These are phyloP conservation scores for Ceratina japonica DNA, from an alignment of 1,140 invertebrate genomes.

Conservation along the genomic window DNA sequence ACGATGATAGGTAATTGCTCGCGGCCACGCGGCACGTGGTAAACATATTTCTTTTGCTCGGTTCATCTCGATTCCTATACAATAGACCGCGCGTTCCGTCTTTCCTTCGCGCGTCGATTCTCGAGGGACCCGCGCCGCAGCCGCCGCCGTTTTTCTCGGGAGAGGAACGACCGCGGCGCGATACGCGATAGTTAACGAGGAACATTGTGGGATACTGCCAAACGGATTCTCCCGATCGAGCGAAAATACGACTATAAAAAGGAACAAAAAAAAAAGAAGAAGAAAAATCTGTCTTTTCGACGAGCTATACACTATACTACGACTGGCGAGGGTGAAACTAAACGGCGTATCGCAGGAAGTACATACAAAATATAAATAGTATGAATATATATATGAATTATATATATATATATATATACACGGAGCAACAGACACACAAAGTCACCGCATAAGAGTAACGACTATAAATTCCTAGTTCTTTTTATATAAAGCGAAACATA, in stretches of 20 bases:
- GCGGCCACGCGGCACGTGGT: too few relatives aligned
- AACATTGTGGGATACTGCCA: conserved; percentile 49
- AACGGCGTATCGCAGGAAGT: not conserved
- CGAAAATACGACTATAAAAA: not conserved
- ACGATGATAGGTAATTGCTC: too few relatives aligned
- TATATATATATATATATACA: not conserved
- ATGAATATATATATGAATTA: not conserved
- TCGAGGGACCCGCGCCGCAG: too few relatives aligned
- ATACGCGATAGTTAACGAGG: conserved; percentile 40
- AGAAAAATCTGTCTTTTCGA: conserved; percentile 14
- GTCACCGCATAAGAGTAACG: conserved; percentile 2
- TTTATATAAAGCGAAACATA: conserved; percentile 49
- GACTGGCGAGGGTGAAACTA: not conserved
- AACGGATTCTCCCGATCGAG: conserved; percentile 22
- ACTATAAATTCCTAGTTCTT: conserved; percentile 49
- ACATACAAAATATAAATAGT: not conserved
- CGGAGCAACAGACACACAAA: not conserved
- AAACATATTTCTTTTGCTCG: too few relatives aligned
- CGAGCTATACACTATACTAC: not conserved
- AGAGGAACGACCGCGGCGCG: not conserved
- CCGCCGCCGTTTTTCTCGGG: not conserved
- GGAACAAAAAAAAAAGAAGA: not conserved
- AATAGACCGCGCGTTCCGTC: too few relatives aligned
- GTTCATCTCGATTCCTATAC: too few relatives aligned
- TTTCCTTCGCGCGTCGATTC: not conserved